Evolutionary conservation across 2,113 vertebrate species (phyloP).

Genomic region (Heptranchias perlo): DNA sequence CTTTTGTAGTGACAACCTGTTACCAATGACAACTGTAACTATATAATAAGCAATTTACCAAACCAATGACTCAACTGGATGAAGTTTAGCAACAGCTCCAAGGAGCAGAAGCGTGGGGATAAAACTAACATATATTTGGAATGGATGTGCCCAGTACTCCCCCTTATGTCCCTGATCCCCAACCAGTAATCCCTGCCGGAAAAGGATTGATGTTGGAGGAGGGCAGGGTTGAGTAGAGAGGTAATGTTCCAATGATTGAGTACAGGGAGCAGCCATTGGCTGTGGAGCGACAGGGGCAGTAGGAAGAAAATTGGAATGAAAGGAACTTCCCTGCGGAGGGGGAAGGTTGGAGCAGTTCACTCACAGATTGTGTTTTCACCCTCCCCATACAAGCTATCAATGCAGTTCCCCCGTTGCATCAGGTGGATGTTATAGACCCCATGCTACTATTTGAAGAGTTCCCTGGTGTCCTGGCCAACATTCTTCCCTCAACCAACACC

Average conservation of each 20-base stretch:
- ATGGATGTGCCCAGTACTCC: background rate
- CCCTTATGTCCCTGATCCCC: background rate
- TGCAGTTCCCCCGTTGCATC: background rate
- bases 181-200: background rate
- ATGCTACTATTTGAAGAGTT: background rate
- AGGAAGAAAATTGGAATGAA: background rate
- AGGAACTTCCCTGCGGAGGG: background rate
- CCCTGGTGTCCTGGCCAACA: background rate
- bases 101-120: no score
- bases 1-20: background rate
- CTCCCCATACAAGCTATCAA: background rate
- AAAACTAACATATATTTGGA: background rate
- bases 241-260: background rate
- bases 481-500: background rate
- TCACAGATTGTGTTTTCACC: background rate
- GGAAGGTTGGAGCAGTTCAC: background rate
- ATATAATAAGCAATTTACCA: no score
- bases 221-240: background rate
- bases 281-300: background rate
- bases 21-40: background rate
- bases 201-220: background rate
- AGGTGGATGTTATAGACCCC: background rate
- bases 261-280: background rate
- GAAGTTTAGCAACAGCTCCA: no score
- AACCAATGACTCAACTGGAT: no score